Evolutionary conservation across 1,140 invertebrate species (phyloP), one percentile per base, ranked within the genome.

Genomic region (Drosophila ogumai): DNA sequence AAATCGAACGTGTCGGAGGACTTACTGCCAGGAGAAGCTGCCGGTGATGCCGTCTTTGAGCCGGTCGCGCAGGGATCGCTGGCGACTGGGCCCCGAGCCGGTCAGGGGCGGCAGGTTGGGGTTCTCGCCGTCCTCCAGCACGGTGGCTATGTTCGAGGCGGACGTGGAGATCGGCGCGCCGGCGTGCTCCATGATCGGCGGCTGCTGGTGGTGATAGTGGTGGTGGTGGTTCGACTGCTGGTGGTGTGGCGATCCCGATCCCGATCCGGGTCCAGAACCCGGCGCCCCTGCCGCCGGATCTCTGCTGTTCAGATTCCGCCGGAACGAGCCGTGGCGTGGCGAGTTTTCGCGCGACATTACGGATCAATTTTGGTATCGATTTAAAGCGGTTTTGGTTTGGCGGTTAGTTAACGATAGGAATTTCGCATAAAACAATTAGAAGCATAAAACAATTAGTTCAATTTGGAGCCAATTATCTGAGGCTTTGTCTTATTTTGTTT

Each of bases 21-120:
- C 95, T 96, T 94, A 96, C 95, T 96, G 95, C 95, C 95, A 96
- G 75, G 94, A 94, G 85, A 96, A 95, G 91, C 95, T 95, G 90
- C 95, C 95, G 34, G 95, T 95, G 92, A 96, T 96, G 79, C 95
- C 95, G 50, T 96, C 95, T 86, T 95, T 94, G 43, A 96, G 94
- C 22, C 95, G 94, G 91, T 96, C 96, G 90, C 95, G 95, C 77
- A 96, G 92, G 2, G 95, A 95, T 40, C 95, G 94, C 75, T 95
- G 93, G 47, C 95, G 88, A 71, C 94, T 94, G 25, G 94, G 94
- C 25, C 94, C 95, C n/a, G 95, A 94, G 44, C 95, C 95, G 38
- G 60, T 91, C 9, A 92, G 38, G 7, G 92, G 91, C 50, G 92
- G 91, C 72, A 92, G 46, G 12, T 79, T 90, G 8, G 90, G 69